Conservation (phyloP, 37 sponge, comb jelly and placozoan genomes). For the Theonella swinhoei region DNA sequence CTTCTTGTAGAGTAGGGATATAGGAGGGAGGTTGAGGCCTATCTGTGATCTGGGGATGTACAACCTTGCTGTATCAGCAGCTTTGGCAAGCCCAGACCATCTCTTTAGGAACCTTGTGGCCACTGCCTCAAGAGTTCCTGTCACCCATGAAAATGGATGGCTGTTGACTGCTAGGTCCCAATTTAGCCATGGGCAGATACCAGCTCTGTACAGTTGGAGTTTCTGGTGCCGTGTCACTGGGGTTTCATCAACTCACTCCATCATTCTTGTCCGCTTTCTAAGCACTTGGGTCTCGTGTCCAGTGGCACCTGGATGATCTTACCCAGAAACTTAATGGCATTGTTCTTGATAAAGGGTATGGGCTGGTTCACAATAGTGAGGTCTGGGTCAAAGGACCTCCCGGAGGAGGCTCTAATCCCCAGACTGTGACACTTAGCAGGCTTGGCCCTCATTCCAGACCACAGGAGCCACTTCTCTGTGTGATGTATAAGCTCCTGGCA, state of each 20-base stretch:
- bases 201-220: conserved; percentile 22
- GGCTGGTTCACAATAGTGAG: background rate
- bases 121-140: conserved; percentile 1
- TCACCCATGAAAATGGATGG: conserved; percentile 22
- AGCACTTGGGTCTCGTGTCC: background rate
- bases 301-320: background rate
- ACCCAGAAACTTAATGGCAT: conserved; percentile 27
- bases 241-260: conserved; percentile 7
- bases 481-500: background rate
- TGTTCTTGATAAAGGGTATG: conserved; percentile 16
- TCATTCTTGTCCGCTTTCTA: conserved; percentile 4
- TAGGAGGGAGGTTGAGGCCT: conserved; percentile 27
- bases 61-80: conserved; percentile 6
- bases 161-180: conserved; percentile 27
- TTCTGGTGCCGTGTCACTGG: conserved; percentile 29
- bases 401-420: conserved; percentile 21
- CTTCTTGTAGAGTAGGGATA: conserved; percentile 14
- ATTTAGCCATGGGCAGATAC: conserved; percentile 26
- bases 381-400: conserved; percentile 1
- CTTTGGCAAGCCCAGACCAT: conserved; percentile 21
- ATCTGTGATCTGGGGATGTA: conserved; percentile 19
- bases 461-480: conserved; percentile 20
- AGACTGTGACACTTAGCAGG: conserved; percentile 20
- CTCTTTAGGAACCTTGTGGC: conserved; percentile 34
- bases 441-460: conserved; percentile 35